phyloP scores from a whole-genome alignment of 2,888 invertebrate genomes.

The Mechanitis messenoides region DNA sequence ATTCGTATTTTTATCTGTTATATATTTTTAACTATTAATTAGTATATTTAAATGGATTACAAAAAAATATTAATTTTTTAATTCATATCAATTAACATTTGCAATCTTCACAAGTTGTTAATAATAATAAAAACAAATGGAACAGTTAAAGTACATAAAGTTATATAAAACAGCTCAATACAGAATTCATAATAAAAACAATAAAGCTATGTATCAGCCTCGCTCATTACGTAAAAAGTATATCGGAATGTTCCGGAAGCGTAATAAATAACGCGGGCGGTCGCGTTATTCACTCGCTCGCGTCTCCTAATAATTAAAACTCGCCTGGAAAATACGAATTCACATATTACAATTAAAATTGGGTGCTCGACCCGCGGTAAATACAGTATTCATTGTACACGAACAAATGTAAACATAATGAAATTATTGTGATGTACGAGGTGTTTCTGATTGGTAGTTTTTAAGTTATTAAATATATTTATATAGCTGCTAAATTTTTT shows the following conservation, averaged over 20 bases:
- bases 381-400: constrained; percentile 42
- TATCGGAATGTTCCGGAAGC: constrained; percentile 68
- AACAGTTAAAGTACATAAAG: not conserved
- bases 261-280: constrained; percentile 76
- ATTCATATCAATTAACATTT: no score
- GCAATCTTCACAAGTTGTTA: no score
- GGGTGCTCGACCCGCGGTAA: constrained; percentile 61
- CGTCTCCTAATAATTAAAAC: constrained; percentile 77
- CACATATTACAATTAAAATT: constrained; percentile 76
- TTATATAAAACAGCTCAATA: constrained; percentile 10
- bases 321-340: constrained; percentile 71
- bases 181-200: constrained; percentile 38
- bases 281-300: constrained; percentile 74
- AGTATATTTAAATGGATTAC: no score
- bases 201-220: constrained; percentile 41
- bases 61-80: no score
- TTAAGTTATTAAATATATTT: not conserved
- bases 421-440: constrained; percentile 33
- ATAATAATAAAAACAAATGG: no score
- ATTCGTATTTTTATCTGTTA: no score
- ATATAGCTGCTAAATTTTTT: not conserved
- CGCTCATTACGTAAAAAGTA: constrained; percentile 76
- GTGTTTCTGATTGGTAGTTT: constrained; percentile 25
- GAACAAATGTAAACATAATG: constrained; percentile 32
- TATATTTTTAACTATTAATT: no score